phyloP scores from a whole-genome alignment of 2,113 vertebrate genomes.

The Polyodon spathula region DNA sequence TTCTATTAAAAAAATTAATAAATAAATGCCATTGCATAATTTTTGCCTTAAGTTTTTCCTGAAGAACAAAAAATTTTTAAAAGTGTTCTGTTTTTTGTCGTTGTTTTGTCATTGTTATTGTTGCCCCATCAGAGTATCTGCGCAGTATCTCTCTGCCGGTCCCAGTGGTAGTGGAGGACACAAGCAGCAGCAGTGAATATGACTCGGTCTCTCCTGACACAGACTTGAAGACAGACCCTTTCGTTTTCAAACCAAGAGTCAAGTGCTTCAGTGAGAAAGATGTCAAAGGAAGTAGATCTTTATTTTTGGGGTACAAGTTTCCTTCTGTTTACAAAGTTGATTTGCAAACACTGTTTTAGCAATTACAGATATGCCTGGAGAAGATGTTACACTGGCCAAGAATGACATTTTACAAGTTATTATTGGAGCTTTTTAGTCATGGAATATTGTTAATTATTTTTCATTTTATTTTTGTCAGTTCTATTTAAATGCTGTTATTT shows the following conservation, averaged over 20 bases:
- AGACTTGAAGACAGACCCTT: slow-evolving; percentile 84
- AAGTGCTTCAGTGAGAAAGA: slow-evolving; percentile 91
- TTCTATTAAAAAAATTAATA: too few species aligned
- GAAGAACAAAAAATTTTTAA: background rate
- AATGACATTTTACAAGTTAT: too few species aligned
- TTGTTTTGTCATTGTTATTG: background rate
- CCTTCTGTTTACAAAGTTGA: background rate
- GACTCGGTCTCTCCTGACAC: slow-evolving; percentile 94
- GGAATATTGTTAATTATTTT: too few species aligned
- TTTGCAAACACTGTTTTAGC: background rate
- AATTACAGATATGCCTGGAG: background rate
- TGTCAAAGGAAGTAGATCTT: slow-evolving; percentile 71
- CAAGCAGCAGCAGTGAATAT: slow-evolving; percentile 94
- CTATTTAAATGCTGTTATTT: too few species aligned
- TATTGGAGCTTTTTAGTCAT: too few species aligned
- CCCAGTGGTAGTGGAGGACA: slow-evolving; percentile 90
- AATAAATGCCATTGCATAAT: too few species aligned
- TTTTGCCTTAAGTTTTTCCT: too few species aligned
- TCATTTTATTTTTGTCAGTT: too few species aligned
- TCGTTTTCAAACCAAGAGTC: slow-evolving; percentile 81
- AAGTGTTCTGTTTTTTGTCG: background rate
- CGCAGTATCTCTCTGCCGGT: slow-evolving; percentile 92
- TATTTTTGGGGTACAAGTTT: slow-evolving; percentile 78
- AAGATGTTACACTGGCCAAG: background rate
- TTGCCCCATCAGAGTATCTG: slow-evolving; percentile 68